Conservation (phyloP, 2,888 invertebrate species). For the Colostygia pectinataria region DNA sequence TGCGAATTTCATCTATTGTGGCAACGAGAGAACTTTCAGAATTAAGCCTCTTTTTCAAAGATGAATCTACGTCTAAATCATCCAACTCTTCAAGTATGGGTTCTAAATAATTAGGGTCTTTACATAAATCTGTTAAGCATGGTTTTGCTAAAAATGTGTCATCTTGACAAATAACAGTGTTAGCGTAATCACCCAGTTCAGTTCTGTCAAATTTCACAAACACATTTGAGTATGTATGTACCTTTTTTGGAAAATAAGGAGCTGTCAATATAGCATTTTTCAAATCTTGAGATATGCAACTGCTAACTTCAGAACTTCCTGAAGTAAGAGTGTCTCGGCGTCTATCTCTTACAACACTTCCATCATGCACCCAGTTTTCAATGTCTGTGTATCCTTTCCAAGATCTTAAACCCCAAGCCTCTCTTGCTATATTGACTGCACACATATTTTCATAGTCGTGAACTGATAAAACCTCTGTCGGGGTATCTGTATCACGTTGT, state of each 20-base stretch:
- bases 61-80: conserved; percentile 72
- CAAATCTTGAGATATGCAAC: conserved; percentile 73
- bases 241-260: conserved; percentile 71
- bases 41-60: conserved; percentile 68
- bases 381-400: conserved; percentile 86
- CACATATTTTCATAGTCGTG: conserved; percentile 87
- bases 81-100: conserved; percentile 83
- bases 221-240: conserved; percentile 75
- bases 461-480: conserved; percentile 83
- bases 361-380: conserved; percentile 85
- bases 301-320: conserved; percentile 81
- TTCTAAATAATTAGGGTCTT: conserved; percentile 80
- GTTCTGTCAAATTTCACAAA: conserved; percentile 72
- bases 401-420: conserved; percentile 85
- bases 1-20: conserved; percentile 85
- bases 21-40: conserved; percentile 84
- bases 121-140: conserved; percentile 75
- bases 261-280: conserved; percentile 71
- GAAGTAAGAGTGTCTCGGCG: conserved; percentile 82
- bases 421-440: conserved; percentile 85
- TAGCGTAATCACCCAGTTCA: conserved; percentile 78
- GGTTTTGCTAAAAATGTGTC: conserved; percentile 82
- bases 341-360: conserved; percentile 83
- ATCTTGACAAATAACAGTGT: conserved; percentile 77
- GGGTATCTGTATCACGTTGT: conserved; percentile 76